Evolutionary conservation across 2,113 vertebrate species (phyloP).

Genomic region (Clarias magur): DNA sequence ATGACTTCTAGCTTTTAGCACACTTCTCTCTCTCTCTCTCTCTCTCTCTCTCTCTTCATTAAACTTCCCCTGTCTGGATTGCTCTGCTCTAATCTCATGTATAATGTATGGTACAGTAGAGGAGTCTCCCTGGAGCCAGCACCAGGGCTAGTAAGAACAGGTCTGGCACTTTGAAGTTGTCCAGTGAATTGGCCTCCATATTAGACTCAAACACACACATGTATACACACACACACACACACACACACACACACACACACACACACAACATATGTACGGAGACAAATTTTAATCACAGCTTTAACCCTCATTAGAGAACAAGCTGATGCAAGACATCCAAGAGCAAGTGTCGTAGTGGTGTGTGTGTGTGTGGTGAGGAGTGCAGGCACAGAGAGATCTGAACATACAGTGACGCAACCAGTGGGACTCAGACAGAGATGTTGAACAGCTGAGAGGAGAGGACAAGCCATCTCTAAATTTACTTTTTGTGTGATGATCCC

Average conservation of each 20-base stretch:
- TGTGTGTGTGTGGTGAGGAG: slow-evolving; percentile 28
- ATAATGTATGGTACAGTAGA: slow-evolving; percentile 71
- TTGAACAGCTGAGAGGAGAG: slow-evolving; percentile 10
- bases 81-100: slow-evolving; percentile 67
- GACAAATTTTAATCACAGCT: slow-evolving; percentile 25
- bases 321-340: slow-evolving; percentile 37
- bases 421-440: neutral
- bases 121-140: slow-evolving; percentile 64
- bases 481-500: neutral
- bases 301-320: slow-evolving; percentile 47
- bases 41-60: slow-evolving; percentile 42
- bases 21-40: slow-evolving; percentile 19
- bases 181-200: slow-evolving; percentile 70
- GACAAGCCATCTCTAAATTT: slow-evolving; percentile 10
- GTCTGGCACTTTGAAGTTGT: slow-evolving; percentile 70
- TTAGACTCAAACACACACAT: slow-evolving; percentile 48
- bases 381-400: neutral
- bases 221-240: slow-evolving; percentile 18
- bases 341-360: slow-evolving; percentile 16
- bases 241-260: slow-evolving; percentile 33
- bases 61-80: slow-evolving; percentile 12
- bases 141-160: slow-evolving; percentile 62
- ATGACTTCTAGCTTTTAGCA: neutral
- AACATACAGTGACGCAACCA: slow-evolving; percentile 2
- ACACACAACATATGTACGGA: neutral